phyloP scores from a whole-genome alignment of 2,888 invertebrate species.

The Megastigmus dorsalis region DNA sequence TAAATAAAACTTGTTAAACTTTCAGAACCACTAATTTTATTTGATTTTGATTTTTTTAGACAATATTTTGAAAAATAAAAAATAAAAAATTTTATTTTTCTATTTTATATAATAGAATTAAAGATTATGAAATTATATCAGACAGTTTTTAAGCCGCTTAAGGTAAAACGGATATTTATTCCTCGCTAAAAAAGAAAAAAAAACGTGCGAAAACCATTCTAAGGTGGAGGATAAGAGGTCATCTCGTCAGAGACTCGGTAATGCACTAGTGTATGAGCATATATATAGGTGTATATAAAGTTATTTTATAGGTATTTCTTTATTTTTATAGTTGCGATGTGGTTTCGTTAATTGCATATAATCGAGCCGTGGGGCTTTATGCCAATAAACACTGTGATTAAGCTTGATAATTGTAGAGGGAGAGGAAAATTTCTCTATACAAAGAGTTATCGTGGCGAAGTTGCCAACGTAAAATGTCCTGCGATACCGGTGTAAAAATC shows the following conservation, averaged over 20 bases:
- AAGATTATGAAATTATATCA: no score
- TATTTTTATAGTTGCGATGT: conserved; percentile 31
- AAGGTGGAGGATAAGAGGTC: conserved; percentile 46
- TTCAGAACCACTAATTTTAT: no score
- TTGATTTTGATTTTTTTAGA: neutral
- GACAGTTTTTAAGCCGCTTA: neutral
- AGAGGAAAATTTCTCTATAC: conserved; percentile 7
- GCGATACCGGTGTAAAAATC: neutral
- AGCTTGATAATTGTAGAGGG: conserved; percentile 37
- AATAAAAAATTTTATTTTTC: neutral
- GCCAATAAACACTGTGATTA: conserved; percentile 52
- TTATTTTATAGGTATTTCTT: conserved; percentile 27
- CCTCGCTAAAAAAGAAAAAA: neutral
- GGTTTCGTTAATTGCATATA: conserved; percentile 50
- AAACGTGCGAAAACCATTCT: conserved; percentile 29
- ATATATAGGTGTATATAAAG: conserved; percentile 1
- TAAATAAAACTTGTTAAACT: no score
- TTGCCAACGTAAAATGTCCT: conserved; percentile 31
- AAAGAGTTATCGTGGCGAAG: conserved; percentile 29
- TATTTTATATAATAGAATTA: no score
- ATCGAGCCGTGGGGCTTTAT: conserved; percentile 40
- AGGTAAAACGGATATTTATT: neutral
- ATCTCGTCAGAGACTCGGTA: conserved; percentile 10
- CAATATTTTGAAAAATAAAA: neutral
- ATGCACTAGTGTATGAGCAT: neutral